These are phyloP conservation scores for Himalopsyche japonica DNA, from an alignment of 2,888 invertebrate genomes.

Conservation along the genomic window DNA sequence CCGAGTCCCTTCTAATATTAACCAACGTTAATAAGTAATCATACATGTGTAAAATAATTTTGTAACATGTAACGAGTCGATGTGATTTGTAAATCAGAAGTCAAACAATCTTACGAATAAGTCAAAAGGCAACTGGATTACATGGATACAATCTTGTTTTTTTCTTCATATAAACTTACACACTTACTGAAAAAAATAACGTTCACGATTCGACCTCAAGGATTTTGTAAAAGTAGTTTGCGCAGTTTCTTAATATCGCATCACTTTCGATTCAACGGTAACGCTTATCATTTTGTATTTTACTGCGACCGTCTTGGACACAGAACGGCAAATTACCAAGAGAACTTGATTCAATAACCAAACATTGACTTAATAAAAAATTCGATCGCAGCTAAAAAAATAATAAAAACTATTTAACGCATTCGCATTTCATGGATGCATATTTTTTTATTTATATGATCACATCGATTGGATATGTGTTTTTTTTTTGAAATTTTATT, in stretches of 20 bases:
- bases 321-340: neutral
- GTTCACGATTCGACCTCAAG: neutral
- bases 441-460: too few species aligned
- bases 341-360: neutral
- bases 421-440: too few species aligned
- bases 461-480: too few species aligned
- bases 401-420: too few species aligned
- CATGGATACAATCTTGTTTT: neutral
- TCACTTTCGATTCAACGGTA: neutral
- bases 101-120: neutral
- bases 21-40: neutral
- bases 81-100: neutral
- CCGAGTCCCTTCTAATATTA: neutral
- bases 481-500: too few species aligned
- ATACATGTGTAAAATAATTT: neutral
- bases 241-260: neutral
- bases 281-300: neutral
- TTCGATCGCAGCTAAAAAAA: too few species aligned
- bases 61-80: neutral
- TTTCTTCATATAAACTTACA: neutral
- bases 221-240: neutral
- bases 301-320: neutral
- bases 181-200: neutral
- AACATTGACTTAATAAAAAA: too few species aligned
- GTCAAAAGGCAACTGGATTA: neutral